Evolutionary conservation across 2,888 invertebrate genomes (phyloP).

Genomic region (Acleris laterana): DNA sequence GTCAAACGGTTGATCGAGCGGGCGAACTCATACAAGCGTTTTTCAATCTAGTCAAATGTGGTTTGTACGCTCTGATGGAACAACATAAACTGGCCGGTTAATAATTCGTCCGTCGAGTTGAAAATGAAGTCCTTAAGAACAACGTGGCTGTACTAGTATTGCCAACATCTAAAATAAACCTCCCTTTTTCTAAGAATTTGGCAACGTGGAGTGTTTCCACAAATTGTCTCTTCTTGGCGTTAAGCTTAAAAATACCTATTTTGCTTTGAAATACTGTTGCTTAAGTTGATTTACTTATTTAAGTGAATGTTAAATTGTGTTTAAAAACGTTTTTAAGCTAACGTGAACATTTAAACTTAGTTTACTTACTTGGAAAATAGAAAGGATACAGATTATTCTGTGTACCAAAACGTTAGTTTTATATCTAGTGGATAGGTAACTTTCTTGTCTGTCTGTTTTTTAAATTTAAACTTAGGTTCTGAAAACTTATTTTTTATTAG

Average conservation of each 20-base stretch:
- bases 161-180: constrained; percentile 19
- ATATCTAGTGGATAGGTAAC: too few relatives aligned
- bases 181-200: constrained; percentile 26
- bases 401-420: too few relatives aligned
- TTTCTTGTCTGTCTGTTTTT: too few relatives aligned
- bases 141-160: neutral
- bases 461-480: too few relatives aligned
- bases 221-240: constrained; percentile 26
- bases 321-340: constrained; percentile 26
- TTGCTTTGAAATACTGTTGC: constrained; percentile 28
- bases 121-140: too few relatives aligned
- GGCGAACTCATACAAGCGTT: too few relatives aligned
- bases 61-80: too few relatives aligned
- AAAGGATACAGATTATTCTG: neutral
- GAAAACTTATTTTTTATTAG: too few relatives aligned
- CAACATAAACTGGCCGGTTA: too few relatives aligned
- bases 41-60: too few relatives aligned
- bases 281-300: constrained; percentile 28
- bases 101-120: too few relatives aligned
- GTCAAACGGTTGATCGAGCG: too few relatives aligned
- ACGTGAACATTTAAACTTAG: constrained; percentile 8
- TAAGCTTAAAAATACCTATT: constrained; percentile 22
- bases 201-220: constrained; percentile 29
- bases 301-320: constrained; percentile 27
- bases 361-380: neutral